Conservation (phyloP, 2,888 invertebrate genomes). For the Sminthurides aquaticus region DNA sequence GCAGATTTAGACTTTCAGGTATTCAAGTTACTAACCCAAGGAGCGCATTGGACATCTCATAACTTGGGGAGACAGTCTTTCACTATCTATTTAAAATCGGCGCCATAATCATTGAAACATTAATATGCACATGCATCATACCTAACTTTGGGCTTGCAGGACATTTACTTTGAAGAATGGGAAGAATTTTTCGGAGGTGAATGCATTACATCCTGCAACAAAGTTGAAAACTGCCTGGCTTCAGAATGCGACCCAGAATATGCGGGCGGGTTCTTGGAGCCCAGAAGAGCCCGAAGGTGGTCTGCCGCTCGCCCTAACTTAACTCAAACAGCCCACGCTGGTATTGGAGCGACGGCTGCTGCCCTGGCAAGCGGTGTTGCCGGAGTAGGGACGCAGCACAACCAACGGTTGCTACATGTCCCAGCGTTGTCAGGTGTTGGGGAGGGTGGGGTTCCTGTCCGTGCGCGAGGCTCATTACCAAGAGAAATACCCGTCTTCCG, state of each 20-base stretch:
- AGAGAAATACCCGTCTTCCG: slow-evolving; percentile 23
- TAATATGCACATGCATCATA: too few species aligned
- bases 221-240: slow-evolving; percentile 49
- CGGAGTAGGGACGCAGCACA: slow-evolving; percentile 25
- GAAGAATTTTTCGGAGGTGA: slow-evolving; percentile 49
- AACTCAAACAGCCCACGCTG: slow-evolving; percentile 31
- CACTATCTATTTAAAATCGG: neutral
- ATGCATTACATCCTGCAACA: slow-evolving; percentile 64
- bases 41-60: too few species aligned
- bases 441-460: neutral
- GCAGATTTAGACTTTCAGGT: slow-evolving; percentile 75
- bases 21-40: slow-evolving; percentile 49
- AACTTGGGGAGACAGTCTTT: neutral
- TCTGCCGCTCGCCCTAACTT: slow-evolving; percentile 56
- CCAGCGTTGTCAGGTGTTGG: neutral
- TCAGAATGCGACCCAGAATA: slow-evolving; percentile 55
- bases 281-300: slow-evolving; percentile 61
- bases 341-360: slow-evolving; percentile 39
- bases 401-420: neutral
- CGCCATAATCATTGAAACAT: too few species aligned
- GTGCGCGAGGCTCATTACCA: neutral
- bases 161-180: slow-evolving; percentile 43
- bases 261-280: slow-evolving; percentile 52
- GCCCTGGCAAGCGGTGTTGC: slow-evolving; percentile 39
- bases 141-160: too few species aligned